Evolutionary conservation across 2,113 vertebrate genomes (phyloP), one percentile per base, ranked within the genome.

Genomic region (Oxygymnocypris stewartii): DNA sequence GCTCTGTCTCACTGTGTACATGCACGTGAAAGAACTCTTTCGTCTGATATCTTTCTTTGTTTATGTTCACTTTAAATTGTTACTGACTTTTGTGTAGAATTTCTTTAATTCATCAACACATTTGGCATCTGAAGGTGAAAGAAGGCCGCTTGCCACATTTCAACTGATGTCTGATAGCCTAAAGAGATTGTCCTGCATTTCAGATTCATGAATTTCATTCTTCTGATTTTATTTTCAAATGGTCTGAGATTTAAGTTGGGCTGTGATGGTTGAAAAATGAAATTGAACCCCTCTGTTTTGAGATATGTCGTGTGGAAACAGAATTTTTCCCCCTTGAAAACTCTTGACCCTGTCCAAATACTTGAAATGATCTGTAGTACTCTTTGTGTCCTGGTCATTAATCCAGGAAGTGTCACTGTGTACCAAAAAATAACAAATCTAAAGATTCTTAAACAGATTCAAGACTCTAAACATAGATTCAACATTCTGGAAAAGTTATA

Each of bases 101-200:
- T 80, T 67, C 40, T 87, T 79, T 28, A 74, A 83, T 75, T 84
- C 42, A 77, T 59, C 16, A 51, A n/a, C 13, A 2, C 18, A 67
- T 82, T 65, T 67, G 44, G 20, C 16, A 18, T 35, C 13, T 74
- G 49, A 57, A 57, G 20, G 14, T 11, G 37, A 42, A 67, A 82
- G 69, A 37, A 35, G 83, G 35, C 84, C 14, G 35, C 63, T 10
- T 4, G 25, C 25, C 13, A 25, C 13, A 31, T 28, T 74, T 65
- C 59, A 37, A 37, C 59, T 28, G 44, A 42, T 80, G 69, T 81
- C 44, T 25, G 79, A 87, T 76, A 78, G 88, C 88, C 78, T 76
- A 80, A 87, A 61, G 83, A 87, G 86, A 87, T 89, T 87, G 37
- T 85, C 84, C 67, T 40, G 79, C 61, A 69, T 87, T 84, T 85